These are phyloP conservation scores for Brachynemurus nebulosus DNA, from an alignment of 2,888 invertebrate genomes.

Conservation along the genomic window DNA sequence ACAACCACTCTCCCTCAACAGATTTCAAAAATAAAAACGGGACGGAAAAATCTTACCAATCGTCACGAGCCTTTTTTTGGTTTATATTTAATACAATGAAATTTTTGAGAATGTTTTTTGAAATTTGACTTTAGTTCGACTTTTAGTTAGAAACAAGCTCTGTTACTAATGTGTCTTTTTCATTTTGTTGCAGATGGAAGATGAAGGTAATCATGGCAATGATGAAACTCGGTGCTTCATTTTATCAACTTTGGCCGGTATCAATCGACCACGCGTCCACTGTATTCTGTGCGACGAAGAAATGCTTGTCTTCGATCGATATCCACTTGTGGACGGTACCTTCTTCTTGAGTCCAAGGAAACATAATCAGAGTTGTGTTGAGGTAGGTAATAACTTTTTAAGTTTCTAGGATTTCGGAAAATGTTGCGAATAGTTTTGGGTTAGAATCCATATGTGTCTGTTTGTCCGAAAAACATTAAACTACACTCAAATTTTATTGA, in stretches of 20 bases:
- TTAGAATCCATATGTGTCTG: not conserved
- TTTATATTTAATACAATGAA: too few relatives aligned
- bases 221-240: slow-evolving; percentile 96
- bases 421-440: too few relatives aligned
- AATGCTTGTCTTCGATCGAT: slow-evolving; percentile 90
- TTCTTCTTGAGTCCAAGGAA: slow-evolving; percentile 94
- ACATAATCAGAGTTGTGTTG: slow-evolving; percentile 74
- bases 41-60: too few relatives aligned
- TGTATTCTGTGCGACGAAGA: slow-evolving; percentile 82
- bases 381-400: slow-evolving; percentile 59
- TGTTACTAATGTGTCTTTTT: slow-evolving; percentile 3
- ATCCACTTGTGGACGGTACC: slow-evolving; percentile 94
- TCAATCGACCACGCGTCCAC: slow-evolving; percentile 71
- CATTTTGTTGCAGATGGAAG: slow-evolving; percentile 72
- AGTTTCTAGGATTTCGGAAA: too few relatives aligned
- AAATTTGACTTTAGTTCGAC: too few relatives aligned
- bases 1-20: too few relatives aligned
- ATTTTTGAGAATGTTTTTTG: too few relatives aligned
- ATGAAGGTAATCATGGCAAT: slow-evolving; percentile 96
- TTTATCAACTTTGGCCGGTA: slow-evolving; percentile 82
- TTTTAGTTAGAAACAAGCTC: too few relatives aligned
- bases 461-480: not conserved
- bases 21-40: too few relatives aligned
- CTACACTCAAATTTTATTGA: not conserved
- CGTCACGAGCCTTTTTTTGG: too few relatives aligned